A percentile compares a stretch with the other conserved stretches of the same genome.
These are phyloP conservation scores for Lerista edwardsae DNA, from an alignment of 2,797 vertebrate species.

Conservation along the genomic window DNA sequence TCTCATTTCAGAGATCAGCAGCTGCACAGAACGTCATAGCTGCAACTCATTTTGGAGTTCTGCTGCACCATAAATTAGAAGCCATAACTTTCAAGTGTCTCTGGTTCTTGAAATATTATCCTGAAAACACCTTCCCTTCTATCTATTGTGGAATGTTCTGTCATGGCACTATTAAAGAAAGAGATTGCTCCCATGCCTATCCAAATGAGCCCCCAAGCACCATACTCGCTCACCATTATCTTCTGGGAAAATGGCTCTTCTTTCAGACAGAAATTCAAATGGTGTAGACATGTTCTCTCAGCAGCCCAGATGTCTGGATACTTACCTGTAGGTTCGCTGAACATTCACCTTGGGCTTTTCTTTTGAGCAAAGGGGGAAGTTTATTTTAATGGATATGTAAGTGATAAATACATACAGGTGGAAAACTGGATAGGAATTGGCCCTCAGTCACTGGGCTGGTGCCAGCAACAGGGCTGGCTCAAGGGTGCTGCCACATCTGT, in stretches of 20 bases:
- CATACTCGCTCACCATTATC: background rate
- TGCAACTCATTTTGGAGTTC: background rate
- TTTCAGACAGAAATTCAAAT: background rate
- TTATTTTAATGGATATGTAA: too few species aligned
- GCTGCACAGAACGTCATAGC: background rate
- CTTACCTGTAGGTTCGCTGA: background rate
- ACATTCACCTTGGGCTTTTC: too few species aligned
- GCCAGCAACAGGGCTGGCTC: too few species aligned
- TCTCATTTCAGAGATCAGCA: conserved; percentile 4
- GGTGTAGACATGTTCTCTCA: background rate
- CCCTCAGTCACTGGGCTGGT: too few species aligned
- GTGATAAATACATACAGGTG: too few species aligned
- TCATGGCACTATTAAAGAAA: background rate
- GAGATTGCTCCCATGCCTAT: background rate
- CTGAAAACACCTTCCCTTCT: background rate
- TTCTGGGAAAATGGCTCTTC: too few species aligned
- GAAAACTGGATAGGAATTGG: too few species aligned
- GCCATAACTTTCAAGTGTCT: background rate
- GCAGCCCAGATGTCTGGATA: background rate
- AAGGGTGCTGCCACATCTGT: too few species aligned
- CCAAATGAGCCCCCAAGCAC: background rate
- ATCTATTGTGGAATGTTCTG: background rate
- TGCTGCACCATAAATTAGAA: conserved; percentile 1
- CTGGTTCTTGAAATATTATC: conserved; percentile 5
- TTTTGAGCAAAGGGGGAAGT: too few species aligned